These are phyloP conservation scores for Temnothorax curvispinosus DNA, from an alignment of 1,140 invertebrate genomes.

Conservation along the genomic window DNA sequence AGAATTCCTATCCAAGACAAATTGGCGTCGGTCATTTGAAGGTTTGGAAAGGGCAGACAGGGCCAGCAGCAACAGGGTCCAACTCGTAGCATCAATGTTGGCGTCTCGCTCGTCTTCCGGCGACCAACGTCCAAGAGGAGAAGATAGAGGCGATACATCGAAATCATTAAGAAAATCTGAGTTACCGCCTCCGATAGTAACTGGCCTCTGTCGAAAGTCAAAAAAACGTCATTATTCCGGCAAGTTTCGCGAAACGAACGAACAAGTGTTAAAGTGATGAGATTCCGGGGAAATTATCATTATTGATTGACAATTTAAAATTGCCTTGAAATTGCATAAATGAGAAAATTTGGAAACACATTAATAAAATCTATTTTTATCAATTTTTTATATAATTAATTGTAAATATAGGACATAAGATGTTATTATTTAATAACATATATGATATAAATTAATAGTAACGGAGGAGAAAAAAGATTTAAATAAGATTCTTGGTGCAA, in stretches of 20 bases:
- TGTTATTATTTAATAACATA: background rate
- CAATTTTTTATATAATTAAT: background rate
- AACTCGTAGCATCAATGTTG: conserved; percentile 78
- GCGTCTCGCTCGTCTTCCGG: conserved; percentile 77
- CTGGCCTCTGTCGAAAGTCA: conserved; percentile 76
- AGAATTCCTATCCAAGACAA: conserved; percentile 81
- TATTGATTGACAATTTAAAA: background rate
- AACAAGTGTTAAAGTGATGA: background rate
- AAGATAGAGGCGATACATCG: conserved; percentile 83
- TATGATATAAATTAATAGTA: background rate
- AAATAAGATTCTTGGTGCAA: background rate
- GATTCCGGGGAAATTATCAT: background rate
- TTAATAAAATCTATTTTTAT: background rate
- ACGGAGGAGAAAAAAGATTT: background rate
- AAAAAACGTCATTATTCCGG: background rate
- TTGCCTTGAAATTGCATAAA: too few relatives aligned
- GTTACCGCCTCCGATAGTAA: conserved; percentile 81
- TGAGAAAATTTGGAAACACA: background rate
- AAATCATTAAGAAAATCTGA: conserved; percentile 81
- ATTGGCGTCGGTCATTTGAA: conserved; percentile 81
- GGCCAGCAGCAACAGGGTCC: conserved; percentile 85
- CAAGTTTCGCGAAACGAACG: background rate
- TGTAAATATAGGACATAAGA: background rate
- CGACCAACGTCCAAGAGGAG: conserved; percentile 81
- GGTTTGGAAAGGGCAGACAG: conserved; percentile 82